Conservation (phyloP, 2,797 vertebrate species). For the Novumbra hubbsi region DNA sequence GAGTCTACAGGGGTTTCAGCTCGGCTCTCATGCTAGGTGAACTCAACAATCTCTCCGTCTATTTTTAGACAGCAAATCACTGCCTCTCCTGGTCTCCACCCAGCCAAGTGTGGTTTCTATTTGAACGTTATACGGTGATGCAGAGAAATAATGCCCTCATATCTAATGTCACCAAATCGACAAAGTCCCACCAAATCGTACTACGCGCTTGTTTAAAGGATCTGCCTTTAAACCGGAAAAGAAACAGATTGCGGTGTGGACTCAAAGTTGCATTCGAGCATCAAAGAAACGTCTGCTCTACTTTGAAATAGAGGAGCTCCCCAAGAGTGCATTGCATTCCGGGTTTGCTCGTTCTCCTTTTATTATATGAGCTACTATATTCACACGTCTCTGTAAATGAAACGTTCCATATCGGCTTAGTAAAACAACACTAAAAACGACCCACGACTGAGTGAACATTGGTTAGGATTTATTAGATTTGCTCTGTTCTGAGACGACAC, state of each 20-base stretch:
- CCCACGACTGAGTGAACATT: neutral
- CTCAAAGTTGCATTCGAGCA: neutral
- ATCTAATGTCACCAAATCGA: neutral
- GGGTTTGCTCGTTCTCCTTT: neutral
- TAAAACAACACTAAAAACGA: neutral
- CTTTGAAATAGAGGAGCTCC: neutral
- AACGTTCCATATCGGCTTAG: neutral
- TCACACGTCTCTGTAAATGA: neutral
- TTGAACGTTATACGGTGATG: neutral
- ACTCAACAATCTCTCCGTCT: conserved; percentile 24
- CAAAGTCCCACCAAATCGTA: neutral
- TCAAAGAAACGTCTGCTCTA: neutral
- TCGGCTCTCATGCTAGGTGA: conserved; percentile 12
- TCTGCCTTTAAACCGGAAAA: neutral
- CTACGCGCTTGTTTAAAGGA: neutral
- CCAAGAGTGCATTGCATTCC: neutral
- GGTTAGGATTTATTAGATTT: neutral
- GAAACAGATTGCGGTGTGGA: neutral
- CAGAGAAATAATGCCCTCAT: neutral
- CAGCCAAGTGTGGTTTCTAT: neutral
- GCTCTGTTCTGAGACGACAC: neutral
- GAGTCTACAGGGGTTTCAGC: conserved; percentile 10
- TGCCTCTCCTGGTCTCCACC: neutral
- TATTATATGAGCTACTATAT: neutral
- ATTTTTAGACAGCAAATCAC: conserved; percentile 16